Base-by-base conservation (phyloP, 2,113 vertebrate species). In the Oncorhynchus mykiss region DNA sequence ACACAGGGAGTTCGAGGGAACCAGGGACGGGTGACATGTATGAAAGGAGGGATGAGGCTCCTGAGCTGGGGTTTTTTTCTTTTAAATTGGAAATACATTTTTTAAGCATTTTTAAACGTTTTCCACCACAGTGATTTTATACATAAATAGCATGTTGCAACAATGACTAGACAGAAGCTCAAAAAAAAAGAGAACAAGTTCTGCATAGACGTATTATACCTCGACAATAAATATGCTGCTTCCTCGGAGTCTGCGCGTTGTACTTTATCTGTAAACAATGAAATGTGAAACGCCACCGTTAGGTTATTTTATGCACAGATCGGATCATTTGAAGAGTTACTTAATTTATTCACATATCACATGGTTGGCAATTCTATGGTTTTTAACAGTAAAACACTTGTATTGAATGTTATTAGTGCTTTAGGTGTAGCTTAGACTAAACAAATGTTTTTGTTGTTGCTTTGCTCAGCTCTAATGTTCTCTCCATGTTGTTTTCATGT, bases 181-280 rank as follows among this genome's bases (percentile, higher is more conserved):
- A 49, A 51, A 80, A 27, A 27, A 24, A 77, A 84, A 72, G 51
- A 66, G 1, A 68, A 54, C 70, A 45, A 11, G 39, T 60, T 78
- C 77, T 74, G 54, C 20, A 45, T 76, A 77, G 14, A 45, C 39
- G 0, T 48, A 80, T 79, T 77, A 83, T 90, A 90, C 88, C 86
- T 89, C 86, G 78, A 90, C 76, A 91, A 89, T 89, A 90, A 91
- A 87, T 76, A 66, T 82, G 83, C 82, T 87, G 88, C 88, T 91
- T 83, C 87, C 85, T 90, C 78, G 81, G 88, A 84, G 86, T 82
- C 85, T 64, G 82, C 88, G 78, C 89, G 81, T 89, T 75, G 78
- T 80, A 82, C 76, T 74, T 79, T 72, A 79, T 73, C 72, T 89
- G 75, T 86, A 84, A 85, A 86, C 71, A 79, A 12, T 45, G 39